Evolutionary conservation across 2,797 vertebrate genomes (phyloP), one percentile per base, ranked within the genome.

Genomic region (Sebastes iracundus): DNA sequence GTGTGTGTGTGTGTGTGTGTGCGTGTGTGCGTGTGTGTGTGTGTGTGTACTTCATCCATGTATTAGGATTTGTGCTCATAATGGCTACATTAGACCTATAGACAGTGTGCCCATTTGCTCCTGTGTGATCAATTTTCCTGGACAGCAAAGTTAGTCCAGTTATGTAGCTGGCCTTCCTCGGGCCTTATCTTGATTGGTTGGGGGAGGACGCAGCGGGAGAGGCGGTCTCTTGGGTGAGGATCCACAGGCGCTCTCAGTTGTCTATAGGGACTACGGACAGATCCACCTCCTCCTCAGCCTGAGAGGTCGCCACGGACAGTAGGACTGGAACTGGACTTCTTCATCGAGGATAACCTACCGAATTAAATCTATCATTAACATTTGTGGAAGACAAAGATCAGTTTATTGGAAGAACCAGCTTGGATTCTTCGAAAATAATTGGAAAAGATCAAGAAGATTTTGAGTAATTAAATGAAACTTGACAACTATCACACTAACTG

Each of bases 131-230:
- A 72, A 28, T 86, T 89, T 84, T 83, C 58, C 82, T 60, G 33
- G 67, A 80, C 80, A 83, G 77, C 82, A 64, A 83, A 91, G 87
- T 92, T 81, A 87, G 77, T 88, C 59, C 46, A 65, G 67, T 86
- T 83, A 74, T 84, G 84, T 53, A 46, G 79, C 75, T 32, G 16
- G 66, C 81, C 90, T 79, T 77, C 79, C 63, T 69, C 1, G 25
- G 85, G 72, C 73, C 87, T 91, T 92, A 90, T 94, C 92, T 92
- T 92, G 93, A 96, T 95, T 96, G 94, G 95, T 90, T 83, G 62
- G 80, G 79, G 88, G 82, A 92, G 87, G 88, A 89, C 70, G 52
- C 87, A 87, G 91, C 86, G 84, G 90, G 90, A 90, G 86, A 88
- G 88, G 90, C 85, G 59, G 80, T 90, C 82, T 83, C 90, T 52